Conservation (phyloP, 2,888 invertebrate species). For the Phyllotreta striolata region DNA sequence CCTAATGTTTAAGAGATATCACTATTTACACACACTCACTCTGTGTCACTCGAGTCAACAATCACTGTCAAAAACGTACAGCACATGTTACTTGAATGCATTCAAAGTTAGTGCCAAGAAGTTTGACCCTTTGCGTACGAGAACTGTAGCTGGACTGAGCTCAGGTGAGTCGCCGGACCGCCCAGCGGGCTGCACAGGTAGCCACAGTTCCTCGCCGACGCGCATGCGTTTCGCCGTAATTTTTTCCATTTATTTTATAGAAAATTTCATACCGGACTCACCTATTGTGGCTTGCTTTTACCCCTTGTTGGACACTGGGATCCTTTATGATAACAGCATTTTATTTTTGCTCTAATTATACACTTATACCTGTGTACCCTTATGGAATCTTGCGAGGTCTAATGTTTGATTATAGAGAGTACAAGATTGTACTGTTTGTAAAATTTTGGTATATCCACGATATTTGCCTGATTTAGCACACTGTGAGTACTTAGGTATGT, state of each 20-base stretch:
- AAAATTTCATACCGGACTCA: conserved; percentile 35
- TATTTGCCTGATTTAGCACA: too few species aligned
- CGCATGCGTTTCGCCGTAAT: conserved; percentile 54
- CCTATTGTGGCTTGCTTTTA: conserved; percentile 34
- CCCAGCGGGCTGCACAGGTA: conserved; percentile 59
- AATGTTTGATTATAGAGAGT: neutral
- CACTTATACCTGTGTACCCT: neutral
- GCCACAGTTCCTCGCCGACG: conserved; percentile 53
- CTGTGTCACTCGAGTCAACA: conserved; percentile 45
- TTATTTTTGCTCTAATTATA: neutral
- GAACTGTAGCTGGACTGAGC: conserved; percentile 58
- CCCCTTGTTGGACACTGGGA: conserved; percentile 28
- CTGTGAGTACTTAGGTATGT: too few species aligned
- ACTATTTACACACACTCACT: conserved; percentile 47
- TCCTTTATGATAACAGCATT: conserved; percentile 17
- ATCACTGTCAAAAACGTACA: conserved; percentile 42
- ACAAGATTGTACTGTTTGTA: too few species aligned
- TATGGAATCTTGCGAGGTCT: conserved; percentile 2
- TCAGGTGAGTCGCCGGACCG: conserved; percentile 57
- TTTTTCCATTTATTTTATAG: conserved; percentile 38
- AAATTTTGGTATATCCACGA: too few species aligned
- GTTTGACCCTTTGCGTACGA: conserved; percentile 55
- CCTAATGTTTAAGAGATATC: conserved; percentile 41
- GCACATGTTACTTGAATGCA: conserved; percentile 49
- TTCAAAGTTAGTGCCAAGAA: conserved; percentile 41